Conservation (phyloP, 2,888 invertebrate genomes). For the Drosophila dives region DNA sequence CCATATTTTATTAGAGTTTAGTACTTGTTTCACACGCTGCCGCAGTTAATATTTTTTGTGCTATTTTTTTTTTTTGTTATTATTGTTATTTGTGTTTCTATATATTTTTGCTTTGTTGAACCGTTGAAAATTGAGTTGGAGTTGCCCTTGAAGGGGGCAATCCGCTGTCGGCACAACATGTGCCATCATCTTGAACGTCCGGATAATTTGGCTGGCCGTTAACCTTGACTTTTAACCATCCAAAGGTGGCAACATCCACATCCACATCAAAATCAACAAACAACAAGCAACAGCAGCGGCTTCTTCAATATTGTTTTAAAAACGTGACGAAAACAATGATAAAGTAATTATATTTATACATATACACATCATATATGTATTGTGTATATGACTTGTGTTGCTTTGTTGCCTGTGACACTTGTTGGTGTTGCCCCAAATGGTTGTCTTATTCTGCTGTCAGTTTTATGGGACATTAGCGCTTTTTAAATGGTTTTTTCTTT, state of each 20-base stretch:
- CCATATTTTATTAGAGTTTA: conserved; percentile 35
- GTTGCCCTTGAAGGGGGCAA: conserved; percentile 46
- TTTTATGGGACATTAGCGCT: conserved; percentile 34
- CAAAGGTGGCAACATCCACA: conserved; percentile 28
- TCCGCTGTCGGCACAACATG: conserved; percentile 27
- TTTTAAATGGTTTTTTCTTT: conserved; percentile 30
- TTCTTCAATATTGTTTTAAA: conserved; percentile 58
- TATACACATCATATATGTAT: neutral
- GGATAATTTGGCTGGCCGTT: conserved; percentile 47
- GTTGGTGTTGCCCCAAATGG: conserved; percentile 14
- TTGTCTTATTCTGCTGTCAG: conserved; percentile 42
- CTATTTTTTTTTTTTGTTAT: neutral
- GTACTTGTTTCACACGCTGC: conserved; percentile 51
- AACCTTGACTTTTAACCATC: conserved; percentile 72
- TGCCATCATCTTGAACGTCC: conserved; percentile 45
- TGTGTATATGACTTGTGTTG: conserved; percentile 11
- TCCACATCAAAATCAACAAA: neutral
- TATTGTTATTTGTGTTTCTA: neutral
- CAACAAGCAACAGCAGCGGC: conserved; percentile 20
- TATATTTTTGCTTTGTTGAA: conserved; percentile 20
- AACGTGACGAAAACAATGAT: conserved; percentile 71
- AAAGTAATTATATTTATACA: conserved; percentile 61
- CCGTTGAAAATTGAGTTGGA: conserved; percentile 26
- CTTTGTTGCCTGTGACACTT: conserved; percentile 46
- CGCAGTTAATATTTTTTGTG: conserved; percentile 21